Base-by-base conservation (phyloP, 2,797 vertebrate species). In the Crypturellus tataupa region DNA sequence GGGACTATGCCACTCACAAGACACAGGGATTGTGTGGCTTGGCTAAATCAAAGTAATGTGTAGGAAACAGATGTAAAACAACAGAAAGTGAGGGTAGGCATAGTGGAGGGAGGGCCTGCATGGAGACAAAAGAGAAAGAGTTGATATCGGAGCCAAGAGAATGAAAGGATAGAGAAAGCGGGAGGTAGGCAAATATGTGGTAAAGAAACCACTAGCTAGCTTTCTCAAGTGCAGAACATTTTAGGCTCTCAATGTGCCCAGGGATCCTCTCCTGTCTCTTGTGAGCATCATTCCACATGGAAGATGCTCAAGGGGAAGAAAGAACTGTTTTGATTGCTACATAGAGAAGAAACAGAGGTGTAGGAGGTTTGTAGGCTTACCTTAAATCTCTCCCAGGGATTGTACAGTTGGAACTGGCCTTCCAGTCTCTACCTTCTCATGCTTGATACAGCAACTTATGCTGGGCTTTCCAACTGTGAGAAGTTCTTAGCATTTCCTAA, bases 21-120 rank as follows among this genome's bases (percentile, higher is more conserved):
- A 17, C 44, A 35, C 63, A 75, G 40, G 15, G 15, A 42, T 13
- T 42, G 40, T 42, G 40, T 42, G 40, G 27, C 5, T 40, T 65
- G 4, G 18, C 63, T 93, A 49, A 67, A 9, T 33, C 24, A 49
- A 64, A 79, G 5, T 63, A 44, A 72, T 31, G 24, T n/a, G 27
- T 29, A 93, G 46, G 73, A 84, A 90, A 91, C 13, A 75, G 91
- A 80, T 58, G 33, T 53, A 85, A 80, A 80, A 92, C 23, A 44
- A 80, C 15, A 39, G 64, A 16, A 53, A 90, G 20, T 7, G 25
- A 51, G 2, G 3, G 29, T 49, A 29, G 9, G 14, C n/a, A 11
- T 19, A 60, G 12, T 10, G 19, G 2, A 8, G 21, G 11, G 56
- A 89, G 10, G 33, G 29, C 20, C 47, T 56, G 47, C 31, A 70